A percentile compares a stretch with the other conserved stretches of the same genome.
Evolutionary conservation across 2,797 vertebrate species (phyloP).

Genomic region (Hirundo rustica): DNA sequence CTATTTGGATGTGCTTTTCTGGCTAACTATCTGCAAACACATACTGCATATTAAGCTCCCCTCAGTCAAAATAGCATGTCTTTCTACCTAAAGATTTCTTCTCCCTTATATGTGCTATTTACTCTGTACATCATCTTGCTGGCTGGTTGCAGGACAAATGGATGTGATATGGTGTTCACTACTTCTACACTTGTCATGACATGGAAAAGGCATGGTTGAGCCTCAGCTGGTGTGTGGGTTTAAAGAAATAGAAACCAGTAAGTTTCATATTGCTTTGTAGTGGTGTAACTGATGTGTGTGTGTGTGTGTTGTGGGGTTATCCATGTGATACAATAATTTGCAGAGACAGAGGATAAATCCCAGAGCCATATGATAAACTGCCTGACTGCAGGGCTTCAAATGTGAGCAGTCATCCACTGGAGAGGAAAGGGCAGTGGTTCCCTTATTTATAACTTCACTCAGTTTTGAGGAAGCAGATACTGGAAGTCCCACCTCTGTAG

Average conservation of each 20-base stretch:
- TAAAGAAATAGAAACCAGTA: conserved; percentile 10
- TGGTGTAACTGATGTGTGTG: conserved; percentile 1
- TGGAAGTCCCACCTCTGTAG: neutral
- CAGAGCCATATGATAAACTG: neutral
- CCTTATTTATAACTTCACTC: neutral
- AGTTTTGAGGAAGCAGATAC: conserved; percentile 7
- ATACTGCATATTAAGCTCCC: neutral
- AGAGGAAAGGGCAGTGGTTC: neutral
- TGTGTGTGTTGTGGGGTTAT: neutral
- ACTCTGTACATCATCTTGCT: neutral
- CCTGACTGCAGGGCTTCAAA: neutral
- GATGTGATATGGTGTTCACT: neutral
- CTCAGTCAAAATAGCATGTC: neutral
- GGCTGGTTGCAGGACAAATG: neutral
- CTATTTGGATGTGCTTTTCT: neutral
- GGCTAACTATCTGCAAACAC: neutral
- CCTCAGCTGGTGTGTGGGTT: neutral
- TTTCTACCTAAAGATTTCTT: neutral
- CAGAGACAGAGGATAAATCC: neutral
- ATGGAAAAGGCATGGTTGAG: neutral
- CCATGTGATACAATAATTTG: neutral
- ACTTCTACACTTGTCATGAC: neutral
- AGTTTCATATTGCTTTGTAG: conserved; percentile 23
- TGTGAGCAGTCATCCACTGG: neutral
- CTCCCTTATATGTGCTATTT: neutral